Evolutionary conservation across 2,113 vertebrate genomes (phyloP).

Genomic region (Montifringilla adamsi): DNA sequence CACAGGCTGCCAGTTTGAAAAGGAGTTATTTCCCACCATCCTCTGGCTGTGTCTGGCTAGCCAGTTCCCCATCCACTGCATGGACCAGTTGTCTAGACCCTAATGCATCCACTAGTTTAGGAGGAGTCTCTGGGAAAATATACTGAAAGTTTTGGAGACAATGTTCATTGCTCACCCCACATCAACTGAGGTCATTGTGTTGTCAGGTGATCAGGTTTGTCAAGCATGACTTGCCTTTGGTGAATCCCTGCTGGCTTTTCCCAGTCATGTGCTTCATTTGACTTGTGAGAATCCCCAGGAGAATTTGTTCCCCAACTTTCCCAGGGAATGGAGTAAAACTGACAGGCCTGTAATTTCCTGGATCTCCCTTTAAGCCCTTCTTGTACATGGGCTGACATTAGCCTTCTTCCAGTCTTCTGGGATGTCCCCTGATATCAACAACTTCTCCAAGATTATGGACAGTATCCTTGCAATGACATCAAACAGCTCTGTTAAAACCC

Average conservation of each 20-base stretch:
- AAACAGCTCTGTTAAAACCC: not conserved
- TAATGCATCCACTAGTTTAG: not conserved
- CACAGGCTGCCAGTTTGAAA: not conserved
- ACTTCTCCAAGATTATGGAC: not conserved
- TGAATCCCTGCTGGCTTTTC: not conserved
- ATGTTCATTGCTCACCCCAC: not conserved
- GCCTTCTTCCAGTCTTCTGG: not conserved
- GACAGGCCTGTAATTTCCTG: not conserved
- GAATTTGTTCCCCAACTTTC: not conserved
- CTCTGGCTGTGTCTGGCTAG: not conserved
- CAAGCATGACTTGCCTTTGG: not conserved
- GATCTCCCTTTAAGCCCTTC: not conserved
- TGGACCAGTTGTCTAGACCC: not conserved
- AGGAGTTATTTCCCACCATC: not conserved
- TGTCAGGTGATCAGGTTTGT: not conserved
- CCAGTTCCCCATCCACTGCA: not conserved
- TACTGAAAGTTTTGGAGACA: not conserved
- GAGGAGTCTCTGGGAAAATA: not conserved
- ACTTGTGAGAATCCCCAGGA: not conserved
- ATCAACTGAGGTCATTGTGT: not conserved
- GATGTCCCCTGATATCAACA: accelerated
- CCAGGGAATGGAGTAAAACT: not conserved
- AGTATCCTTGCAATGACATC: not conserved
- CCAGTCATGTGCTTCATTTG: not conserved
- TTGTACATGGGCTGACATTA: not conserved